A percentile compares a stretch with the other conserved stretches of the same genome.
These are phyloP conservation scores for Apis dorsata DNA, from an alignment of 1,140 invertebrate genomes.

Conservation along the genomic window DNA sequence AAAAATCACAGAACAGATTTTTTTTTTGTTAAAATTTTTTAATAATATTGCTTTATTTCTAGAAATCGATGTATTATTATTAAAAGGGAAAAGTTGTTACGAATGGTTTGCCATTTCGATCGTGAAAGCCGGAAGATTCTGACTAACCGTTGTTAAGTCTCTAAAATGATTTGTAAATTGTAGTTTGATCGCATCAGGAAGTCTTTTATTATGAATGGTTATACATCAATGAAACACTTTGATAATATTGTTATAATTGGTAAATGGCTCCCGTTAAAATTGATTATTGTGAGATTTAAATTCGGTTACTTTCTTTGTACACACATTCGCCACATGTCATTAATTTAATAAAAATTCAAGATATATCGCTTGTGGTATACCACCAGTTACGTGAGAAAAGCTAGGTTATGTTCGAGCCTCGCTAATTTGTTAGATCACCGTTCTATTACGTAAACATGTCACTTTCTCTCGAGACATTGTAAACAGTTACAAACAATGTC, in stretches of 20 bases:
- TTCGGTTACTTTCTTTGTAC: not conserved
- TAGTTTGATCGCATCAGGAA: not conserved
- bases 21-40: not conserved
- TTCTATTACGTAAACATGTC: constrained; percentile 64
- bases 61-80: not conserved
- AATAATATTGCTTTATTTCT: not conserved
- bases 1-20: not conserved
- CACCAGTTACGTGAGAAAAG: constrained; percentile 51
- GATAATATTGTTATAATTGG: not conserved
- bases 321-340: not conserved
- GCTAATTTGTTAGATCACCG: constrained; percentile 76
- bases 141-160: not conserved
- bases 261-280: not conserved
- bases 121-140: constrained; percentile 8
- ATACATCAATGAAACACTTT: not conserved
- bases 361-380: not conserved
- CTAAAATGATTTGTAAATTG: constrained; percentile 1
- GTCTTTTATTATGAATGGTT: not conserved
- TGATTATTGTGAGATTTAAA: not conserved
- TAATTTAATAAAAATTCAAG: not conserved
- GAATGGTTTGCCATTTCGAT: not conserved
- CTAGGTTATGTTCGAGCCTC: constrained; percentile 57
- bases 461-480: constrained; percentile 68
- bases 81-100: not conserved
- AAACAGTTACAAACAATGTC: not conserved